These are phyloP conservation scores for Plodia interpunctella DNA, from an alignment of 1,140 invertebrate species.

Conservation along the genomic window DNA sequence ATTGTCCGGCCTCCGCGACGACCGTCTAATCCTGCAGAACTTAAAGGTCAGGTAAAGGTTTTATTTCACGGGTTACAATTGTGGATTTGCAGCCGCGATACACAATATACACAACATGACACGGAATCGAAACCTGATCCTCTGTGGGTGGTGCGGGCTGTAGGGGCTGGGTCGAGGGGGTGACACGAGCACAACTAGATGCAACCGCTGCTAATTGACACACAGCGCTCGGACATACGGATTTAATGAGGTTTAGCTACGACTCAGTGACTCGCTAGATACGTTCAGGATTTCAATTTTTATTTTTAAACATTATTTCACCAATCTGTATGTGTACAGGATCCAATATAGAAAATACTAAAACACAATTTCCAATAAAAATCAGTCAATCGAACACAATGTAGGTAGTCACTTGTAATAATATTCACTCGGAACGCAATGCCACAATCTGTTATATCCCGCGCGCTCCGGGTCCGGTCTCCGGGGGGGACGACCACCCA, in stretches of 20 bases:
- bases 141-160: neutral
- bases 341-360: no score
- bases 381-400: no score
- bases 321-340: no score
- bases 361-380: no score
- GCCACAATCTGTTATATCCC: neutral
- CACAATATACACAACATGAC: neutral
- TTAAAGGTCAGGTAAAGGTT: neutral
- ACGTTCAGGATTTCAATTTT: no score
- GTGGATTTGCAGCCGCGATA: neutral
- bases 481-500: neutral
- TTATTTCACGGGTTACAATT: neutral
- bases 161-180: neutral
- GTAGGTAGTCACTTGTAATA: conserved; percentile 2
- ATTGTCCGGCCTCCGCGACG: neutral
- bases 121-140: neutral
- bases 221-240: neutral
- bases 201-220: neutral
- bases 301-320: no score
- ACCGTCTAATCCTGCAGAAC: neutral
- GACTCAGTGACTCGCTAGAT: no score
- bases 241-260: neutral
- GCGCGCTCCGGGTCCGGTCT: neutral
- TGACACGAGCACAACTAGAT: neutral
- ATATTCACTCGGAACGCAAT: neutral